phyloP scores from a whole-genome alignment of 2,888 invertebrate species.

The Apocheima hispidaria region DNA sequence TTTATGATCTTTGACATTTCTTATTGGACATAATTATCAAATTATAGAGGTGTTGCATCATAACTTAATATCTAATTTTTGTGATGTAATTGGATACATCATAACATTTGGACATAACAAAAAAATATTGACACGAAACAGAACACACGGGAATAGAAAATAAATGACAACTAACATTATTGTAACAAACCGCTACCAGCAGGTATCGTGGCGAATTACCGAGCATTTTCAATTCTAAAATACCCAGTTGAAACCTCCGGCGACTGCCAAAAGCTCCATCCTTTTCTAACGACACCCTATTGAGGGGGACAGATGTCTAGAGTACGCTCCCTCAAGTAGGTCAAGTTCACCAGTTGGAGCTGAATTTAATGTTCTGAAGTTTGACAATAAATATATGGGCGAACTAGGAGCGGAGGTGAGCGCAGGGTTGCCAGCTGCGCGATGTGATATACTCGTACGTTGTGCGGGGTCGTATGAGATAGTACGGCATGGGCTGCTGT shows the following conservation, averaged over 20 bases:
- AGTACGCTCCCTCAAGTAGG: constrained; percentile 52
- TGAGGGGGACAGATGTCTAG: constrained; percentile 30
- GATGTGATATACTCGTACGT: background rate
- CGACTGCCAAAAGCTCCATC: constrained; percentile 18
- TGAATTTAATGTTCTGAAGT: constrained; percentile 59
- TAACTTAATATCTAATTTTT: too few species aligned
- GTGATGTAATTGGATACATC: too few species aligned
- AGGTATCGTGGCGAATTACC: background rate
- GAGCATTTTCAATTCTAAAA: constrained; percentile 28
- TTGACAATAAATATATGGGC: constrained; percentile 58
- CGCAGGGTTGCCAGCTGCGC: constrained; percentile 15
- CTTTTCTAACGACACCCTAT: constrained; percentile 13
- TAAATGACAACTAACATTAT: background rate
- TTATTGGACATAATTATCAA: too few species aligned
- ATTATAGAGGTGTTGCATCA: too few species aligned
- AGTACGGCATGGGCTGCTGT: too few species aligned
- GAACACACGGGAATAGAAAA: too few species aligned
- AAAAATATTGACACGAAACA: too few species aligned
- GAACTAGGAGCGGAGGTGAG: constrained; percentile 37
- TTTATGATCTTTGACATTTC: too few species aligned
- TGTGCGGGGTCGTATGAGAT: background rate
- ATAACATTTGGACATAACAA: too few species aligned
- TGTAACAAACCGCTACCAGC: background rate
- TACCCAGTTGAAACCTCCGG: constrained; percentile 11
- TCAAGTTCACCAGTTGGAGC: constrained; percentile 69